Evolutionary conservation across 2,797 vertebrate species (phyloP).

Genomic region (Cossypha caffra): DNA sequence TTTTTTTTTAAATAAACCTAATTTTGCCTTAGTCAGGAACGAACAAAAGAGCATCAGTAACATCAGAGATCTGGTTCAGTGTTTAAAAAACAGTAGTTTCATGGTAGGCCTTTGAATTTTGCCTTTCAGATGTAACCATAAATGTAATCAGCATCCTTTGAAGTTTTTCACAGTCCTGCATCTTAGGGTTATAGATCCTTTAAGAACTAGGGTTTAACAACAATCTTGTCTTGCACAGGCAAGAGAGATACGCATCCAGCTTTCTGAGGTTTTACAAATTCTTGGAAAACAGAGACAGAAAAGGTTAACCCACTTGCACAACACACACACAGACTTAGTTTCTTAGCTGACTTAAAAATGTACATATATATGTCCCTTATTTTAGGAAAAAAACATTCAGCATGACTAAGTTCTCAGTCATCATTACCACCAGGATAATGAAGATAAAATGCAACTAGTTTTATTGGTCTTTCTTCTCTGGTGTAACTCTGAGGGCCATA

Average conservation of each 20-base stretch:
- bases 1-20: neutral
- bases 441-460: neutral
- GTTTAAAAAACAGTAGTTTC: neutral
- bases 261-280: conserved; percentile 23
- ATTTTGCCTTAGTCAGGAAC: neutral
- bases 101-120: neutral
- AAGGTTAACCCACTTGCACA: neutral
- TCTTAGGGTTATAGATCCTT: neutral
- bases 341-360: neutral
- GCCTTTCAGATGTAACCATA: neutral
- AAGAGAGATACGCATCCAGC: neutral
- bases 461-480: neutral
- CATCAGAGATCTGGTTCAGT: neutral
- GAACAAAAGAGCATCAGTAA: neutral
- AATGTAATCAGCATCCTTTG: conserved; percentile 33
- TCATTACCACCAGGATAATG: neutral
- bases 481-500: neutral
- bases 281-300: neutral
- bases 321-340: neutral
- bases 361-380: neutral
- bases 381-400: neutral
- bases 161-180: conserved; percentile 12
- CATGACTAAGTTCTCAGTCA: neutral
- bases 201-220: neutral
- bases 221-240: neutral